Base-by-base conservation (phyloP, 2,113 vertebrate species). In the Pterocles orientalis region DNA sequence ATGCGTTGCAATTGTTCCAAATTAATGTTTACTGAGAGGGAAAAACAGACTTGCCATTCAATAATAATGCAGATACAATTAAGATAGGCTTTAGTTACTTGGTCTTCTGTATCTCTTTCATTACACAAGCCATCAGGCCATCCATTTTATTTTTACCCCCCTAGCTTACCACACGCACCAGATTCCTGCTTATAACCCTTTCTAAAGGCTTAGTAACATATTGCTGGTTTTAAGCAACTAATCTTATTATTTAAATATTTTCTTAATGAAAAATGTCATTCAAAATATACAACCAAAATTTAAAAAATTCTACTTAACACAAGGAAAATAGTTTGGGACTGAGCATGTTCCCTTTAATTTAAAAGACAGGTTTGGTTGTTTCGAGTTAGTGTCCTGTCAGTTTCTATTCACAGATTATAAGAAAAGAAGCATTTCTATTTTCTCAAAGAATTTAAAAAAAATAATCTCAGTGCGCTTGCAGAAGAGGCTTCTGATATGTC, bases 221-320 rank as follows among this genome's bases (percentile, higher is more conserved):
- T 11, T 77, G 43, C 23, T 54, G 3, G 3, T 23, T 64, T 85
- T 68, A 85, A 79, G 19, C 31, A 56, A 56, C 5, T 47, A 0
- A 10, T 18, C 33, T 65, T 53, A 4, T 20, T 36, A 7, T 33
- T 66, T 33, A 23, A 6, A 0, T 68, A 0, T 61, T 81, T 80
- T 70, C 14, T 18, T 58, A 31, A 20, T 71, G 28, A 60, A 88
- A 88, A 68, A 13, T 33, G 20, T 6, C 33, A 33, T 56, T 64
- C 14, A 51, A 62, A 80, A 56, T 64, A 51, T 2, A 11, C 11
- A 33, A 60, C 26, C 2, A 4, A 18, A 58, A 17, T 29, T 45
- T 28, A 2, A 4, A 10, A 61, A 34, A 19, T 5, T 51, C 2
- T 86, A 0, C 4, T 28, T 47, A 19, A 16, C 18, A 60, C 33